Conservation (phyloP, 2,888 invertebrate species). For the Oscheius onirici region DNA sequence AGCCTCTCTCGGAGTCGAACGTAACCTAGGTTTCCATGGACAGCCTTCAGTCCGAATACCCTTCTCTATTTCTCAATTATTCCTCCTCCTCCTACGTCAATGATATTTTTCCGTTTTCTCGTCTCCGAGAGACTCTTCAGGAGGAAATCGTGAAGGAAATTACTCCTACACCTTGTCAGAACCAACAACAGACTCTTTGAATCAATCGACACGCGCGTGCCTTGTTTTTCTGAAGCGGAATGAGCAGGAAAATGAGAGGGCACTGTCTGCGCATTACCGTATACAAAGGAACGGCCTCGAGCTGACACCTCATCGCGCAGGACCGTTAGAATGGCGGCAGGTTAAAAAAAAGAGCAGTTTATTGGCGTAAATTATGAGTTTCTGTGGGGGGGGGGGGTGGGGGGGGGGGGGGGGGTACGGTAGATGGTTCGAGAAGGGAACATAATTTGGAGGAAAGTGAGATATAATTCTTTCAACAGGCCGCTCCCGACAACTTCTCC, state of each 20-base stretch:
- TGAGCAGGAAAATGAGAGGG: slow-evolving; percentile 21
- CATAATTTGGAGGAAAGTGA: no score
- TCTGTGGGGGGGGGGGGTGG: background rate
- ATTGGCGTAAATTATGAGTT: background rate
- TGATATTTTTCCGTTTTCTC: slow-evolving; percentile 11
- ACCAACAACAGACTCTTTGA: background rate
- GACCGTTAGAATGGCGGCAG: slow-evolving; percentile 3
- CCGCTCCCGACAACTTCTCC: no score
- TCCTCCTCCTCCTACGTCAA: slow-evolving; percentile 1
- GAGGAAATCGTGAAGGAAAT: slow-evolving; percentile 12
- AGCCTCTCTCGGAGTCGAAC: background rate
- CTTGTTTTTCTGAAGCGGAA: slow-evolving; percentile 26
- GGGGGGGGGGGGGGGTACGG: no score
- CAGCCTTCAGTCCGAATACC: no score
- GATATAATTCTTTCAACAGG: no score
- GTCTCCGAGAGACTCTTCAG: slow-evolving; percentile 1
- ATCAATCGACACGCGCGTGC: background rate
- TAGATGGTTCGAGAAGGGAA: no score
- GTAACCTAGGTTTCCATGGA: slow-evolving; percentile 22
- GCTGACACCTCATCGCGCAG: background rate
- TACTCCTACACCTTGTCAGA: slow-evolving; percentile 5
- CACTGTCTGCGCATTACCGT: slow-evolving; percentile 10
- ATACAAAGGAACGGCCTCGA: slow-evolving; percentile 23
- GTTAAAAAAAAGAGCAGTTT: background rate
- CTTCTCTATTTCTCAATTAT: slow-evolving; percentile 4